A percentile compares a stretch with the other conserved stretches of the same genome.
Evolutionary conservation across 37 sponge, comb jelly and placozoan genomes (phyloP).

Genomic region (Beroe ovata): DNA sequence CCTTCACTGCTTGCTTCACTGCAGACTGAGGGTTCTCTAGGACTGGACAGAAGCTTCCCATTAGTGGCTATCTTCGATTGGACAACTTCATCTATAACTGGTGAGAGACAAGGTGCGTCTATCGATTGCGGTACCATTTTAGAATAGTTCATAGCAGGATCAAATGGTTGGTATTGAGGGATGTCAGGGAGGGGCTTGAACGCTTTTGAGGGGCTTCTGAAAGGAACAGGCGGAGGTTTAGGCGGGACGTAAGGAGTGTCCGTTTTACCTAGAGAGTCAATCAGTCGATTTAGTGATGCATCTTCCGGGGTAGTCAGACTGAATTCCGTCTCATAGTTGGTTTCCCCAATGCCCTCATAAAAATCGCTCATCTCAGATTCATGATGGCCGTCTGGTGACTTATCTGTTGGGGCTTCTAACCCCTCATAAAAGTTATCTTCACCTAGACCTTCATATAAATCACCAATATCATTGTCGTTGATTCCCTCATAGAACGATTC

Average conservation of each 20-base stretch:
- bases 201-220: conserved; percentile 30
- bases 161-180: conserved; percentile 2
- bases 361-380: conserved; percentile 4
- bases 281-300: neutral
- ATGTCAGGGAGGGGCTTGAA: conserved; percentile 36
- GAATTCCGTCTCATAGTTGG: neutral
- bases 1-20: conserved; percentile 10
- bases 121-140: neutral
- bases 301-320: neutral
- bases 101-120: neutral
- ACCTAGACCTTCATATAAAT: conserved; percentile 23
- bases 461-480: conserved; percentile 11
- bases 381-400: neutral
- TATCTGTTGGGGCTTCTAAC: neutral
- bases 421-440: conserved; percentile 51
- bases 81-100: neutral
- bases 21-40: neutral
- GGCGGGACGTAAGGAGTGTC: conserved; percentile 39
- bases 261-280: neutral
- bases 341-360: conserved; percentile 34
- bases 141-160: neutral
- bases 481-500: conserved; percentile 48
- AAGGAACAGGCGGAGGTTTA: conserved; percentile 36
- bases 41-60: neutral
- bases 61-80: neutral